Evolutionary conservation across 2,113 vertebrate genomes (phyloP).

Genomic region (Galemys pyrenaicus): DNA sequence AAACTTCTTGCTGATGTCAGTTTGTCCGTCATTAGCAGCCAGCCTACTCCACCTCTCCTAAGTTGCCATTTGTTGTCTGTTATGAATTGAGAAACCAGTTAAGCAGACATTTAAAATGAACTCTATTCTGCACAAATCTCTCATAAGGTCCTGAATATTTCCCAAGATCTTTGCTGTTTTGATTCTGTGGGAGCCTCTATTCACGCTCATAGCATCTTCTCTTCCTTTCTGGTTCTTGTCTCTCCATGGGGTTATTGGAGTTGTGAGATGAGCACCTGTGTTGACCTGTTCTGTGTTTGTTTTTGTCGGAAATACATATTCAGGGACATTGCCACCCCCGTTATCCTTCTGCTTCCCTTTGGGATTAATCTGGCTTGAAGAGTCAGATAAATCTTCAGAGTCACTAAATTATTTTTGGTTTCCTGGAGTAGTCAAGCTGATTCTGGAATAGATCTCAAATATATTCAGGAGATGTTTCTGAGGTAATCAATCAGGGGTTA

Average conservation of each 20-base stretch:
- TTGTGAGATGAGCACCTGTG: background rate
- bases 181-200: background rate
- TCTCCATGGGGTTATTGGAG: background rate
- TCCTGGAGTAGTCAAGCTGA: background rate
- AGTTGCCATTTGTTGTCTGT: background rate
- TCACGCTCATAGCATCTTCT: background rate
- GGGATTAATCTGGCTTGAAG: background rate
- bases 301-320: background rate
- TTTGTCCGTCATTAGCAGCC: background rate
- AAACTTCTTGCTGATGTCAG: background rate
- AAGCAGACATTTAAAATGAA: constrained; percentile 4
- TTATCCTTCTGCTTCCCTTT: background rate
- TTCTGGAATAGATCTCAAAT: background rate
- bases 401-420: constrained; percentile 39
- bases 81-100: background rate
- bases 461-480: background rate
- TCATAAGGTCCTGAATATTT: background rate
- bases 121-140: background rate
- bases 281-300: background rate
- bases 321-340: background rate
- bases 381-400: background rate
- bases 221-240: background rate
- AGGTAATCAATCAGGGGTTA: background rate
- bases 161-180: background rate
- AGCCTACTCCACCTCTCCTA: background rate